Percentiles rank a stretch among this genome's conserved stretches.
Evolutionary conservation across 1,140 invertebrate genomes (phyloP).

Genomic region (Centruroides vittatus): DNA sequence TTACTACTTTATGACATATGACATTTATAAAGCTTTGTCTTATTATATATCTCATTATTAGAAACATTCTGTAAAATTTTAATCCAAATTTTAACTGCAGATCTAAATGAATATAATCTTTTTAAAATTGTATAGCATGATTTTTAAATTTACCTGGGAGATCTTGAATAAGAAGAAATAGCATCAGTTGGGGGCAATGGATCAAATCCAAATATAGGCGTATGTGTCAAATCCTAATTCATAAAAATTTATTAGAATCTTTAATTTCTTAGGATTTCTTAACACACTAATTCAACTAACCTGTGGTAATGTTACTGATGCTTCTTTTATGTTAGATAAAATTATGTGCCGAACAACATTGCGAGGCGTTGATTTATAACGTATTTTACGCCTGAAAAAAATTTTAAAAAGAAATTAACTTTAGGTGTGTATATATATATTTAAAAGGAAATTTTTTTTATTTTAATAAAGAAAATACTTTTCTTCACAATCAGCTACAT

Average conservation of each 20-base stretch:
- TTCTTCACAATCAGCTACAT: constrained; percentile 42
- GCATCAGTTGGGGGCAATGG: constrained; percentile 63
- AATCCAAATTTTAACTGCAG: too few relatives aligned
- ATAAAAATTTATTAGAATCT: constrained; percentile 3
- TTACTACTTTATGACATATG: too few relatives aligned
- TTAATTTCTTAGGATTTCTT: background rate
- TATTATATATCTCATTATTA: too few relatives aligned
- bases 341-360: constrained; percentile 65
- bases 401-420: too few relatives aligned
- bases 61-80: too few relatives aligned
- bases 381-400: constrained; percentile 31
- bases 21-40: too few relatives aligned
- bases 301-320: constrained; percentile 38
- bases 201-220: constrained; percentile 59
- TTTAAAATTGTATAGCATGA: background rate
- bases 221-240: constrained; percentile 36
- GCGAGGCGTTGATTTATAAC: constrained; percentile 51
- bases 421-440: background rate
- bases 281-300: constrained; percentile 19
- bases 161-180: constrained; percentile 50
- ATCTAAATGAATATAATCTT: too few relatives aligned
- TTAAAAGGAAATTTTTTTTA: background rate
- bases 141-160: constrained; percentile 25
- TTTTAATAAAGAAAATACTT: constrained; percentile 28
- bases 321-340: constrained; percentile 60